Evolutionary conservation across 2,888 invertebrate species (phyloP).

Genomic region (Andrena marginata): DNA sequence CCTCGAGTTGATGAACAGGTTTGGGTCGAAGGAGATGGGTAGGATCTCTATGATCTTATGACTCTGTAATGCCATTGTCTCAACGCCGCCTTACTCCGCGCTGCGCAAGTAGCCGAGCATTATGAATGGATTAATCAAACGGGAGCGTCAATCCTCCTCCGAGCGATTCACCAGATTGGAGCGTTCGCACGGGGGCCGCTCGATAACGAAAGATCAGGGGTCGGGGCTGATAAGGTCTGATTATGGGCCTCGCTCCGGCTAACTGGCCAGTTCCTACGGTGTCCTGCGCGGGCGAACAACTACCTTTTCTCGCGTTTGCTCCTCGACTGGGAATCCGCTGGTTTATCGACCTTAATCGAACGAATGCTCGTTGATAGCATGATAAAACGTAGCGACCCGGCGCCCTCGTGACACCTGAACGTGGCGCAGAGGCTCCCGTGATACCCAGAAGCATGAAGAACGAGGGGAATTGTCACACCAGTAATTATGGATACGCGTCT

Average conservation of each 20-base stretch:
- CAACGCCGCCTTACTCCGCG: too few species aligned
- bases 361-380: neutral
- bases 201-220: constrained; percentile 77
- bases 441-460: constrained; percentile 33
- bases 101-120: neutral
- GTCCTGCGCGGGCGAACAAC: constrained; percentile 58
- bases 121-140: neutral
- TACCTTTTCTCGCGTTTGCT: constrained; percentile 7
- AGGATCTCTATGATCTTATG: neutral
- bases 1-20: too few species aligned
- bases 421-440: neutral
- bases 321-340: neutral
- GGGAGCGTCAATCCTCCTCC: neutral
- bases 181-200: constrained; percentile 26
- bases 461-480: constrained; percentile 16
- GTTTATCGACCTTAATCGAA: neutral
- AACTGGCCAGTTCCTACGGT: constrained; percentile 75
- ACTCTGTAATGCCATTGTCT: too few species aligned
- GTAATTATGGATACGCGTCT: constrained; percentile 44
- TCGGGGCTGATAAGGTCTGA: constrained; percentile 72
- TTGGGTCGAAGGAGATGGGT: too few species aligned
- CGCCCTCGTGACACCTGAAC: too few species aligned
- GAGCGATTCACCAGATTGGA: constrained; percentile 32
- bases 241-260: constrained; percentile 53
- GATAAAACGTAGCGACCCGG: neutral